phyloP scores from a whole-genome alignment of 2,113 vertebrate genomes.

The Zeus faber region DNA sequence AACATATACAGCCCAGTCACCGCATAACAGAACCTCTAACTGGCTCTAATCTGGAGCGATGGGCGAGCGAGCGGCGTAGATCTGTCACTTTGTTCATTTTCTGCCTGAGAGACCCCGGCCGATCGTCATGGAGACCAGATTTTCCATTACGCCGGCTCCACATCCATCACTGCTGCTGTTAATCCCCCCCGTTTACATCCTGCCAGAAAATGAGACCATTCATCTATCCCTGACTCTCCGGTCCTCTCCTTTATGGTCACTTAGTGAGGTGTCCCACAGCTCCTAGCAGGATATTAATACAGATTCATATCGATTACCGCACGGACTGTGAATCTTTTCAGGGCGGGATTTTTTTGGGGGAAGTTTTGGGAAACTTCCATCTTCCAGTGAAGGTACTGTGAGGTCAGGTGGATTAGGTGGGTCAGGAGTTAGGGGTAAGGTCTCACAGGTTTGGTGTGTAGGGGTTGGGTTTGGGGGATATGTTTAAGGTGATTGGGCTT shows the following conservation, averaged over 20 bases:
- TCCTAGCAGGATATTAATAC: constrained; percentile 44
- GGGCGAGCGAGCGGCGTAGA: constrained; percentile 34
- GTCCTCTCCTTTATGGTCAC: constrained; percentile 38
- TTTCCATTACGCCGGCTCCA: constrained; percentile 56
- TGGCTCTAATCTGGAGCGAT: constrained; percentile 13
- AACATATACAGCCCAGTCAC: background rate
- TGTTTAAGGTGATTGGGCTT: too few relatives aligned
- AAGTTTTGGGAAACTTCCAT: too few relatives aligned
- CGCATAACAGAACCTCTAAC: too few relatives aligned
- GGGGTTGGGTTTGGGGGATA: too few relatives aligned
- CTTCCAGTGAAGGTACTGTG: too few relatives aligned
- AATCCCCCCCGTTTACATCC: constrained; percentile 49
- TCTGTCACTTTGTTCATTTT: constrained; percentile 64
- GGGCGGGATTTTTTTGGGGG: too few relatives aligned
- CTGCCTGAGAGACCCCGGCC: constrained; percentile 53
- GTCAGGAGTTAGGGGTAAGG: too few relatives aligned
- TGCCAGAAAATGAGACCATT: constrained; percentile 60
- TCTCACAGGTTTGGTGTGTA: too few relatives aligned
- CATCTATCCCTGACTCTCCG: constrained; percentile 42
- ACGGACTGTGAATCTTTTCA: too few relatives aligned
- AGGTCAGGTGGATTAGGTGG: too few relatives aligned
- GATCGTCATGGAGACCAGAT: constrained; percentile 58
- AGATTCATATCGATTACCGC: too few relatives aligned
- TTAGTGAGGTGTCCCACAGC: constrained; percentile 21
- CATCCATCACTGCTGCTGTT: constrained; percentile 63